Evolutionary conservation across 2,888 invertebrate genomes (phyloP), one percentile per base, ranked within the genome.

Genomic region (Aphidoletes aphidimyza): DNA sequence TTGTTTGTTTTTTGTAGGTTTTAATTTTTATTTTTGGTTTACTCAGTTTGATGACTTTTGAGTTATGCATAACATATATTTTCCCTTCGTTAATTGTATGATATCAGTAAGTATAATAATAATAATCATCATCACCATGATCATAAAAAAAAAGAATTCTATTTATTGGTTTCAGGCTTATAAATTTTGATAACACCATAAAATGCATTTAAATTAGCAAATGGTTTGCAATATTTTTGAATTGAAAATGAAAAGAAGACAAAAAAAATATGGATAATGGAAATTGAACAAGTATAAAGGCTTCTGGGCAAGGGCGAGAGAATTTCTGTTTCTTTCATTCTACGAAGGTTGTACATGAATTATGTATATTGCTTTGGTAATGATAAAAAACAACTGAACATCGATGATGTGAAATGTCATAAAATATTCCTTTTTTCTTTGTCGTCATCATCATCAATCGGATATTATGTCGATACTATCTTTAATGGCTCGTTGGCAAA

Each of bases 1-100:
- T 11, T n/a, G n/a, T n/a, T n/a, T n/a, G n/a, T n/a, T n/a, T n/a
- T n/a, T n/a, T n/a, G n/a, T n/a, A n/a, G n/a, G 34, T 69, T 54
- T 54, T 30, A 69, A 30, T 69, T 69, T 69, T 69, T 14, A 26
- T 69, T 69, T 69, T 69, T 69, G 69, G 69, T 69, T 69, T 69
- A 69, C 30, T 69, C 30, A 30, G 69, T 69, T 30, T 69, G 69
- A 69, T 69, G 69, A 69, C 69, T 69, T 69, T 69, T 69, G 69
- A 69, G 69, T 69, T 69, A 69, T 69, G 69, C 69, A 30, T 69
- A 69, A 69, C 69, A 69, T 69, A 69, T 69, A 69, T 54, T n/a
- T n/a, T 69, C 69, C 22, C 14, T 30, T 69, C 69, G 26, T 69
- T 69, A 69, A 30, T 69, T 34, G 14, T 69, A 69, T 69, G 69